These are phyloP conservation scores for Trypoxylus dichotomus DNA, from an alignment of 1,140 invertebrate genomes.

Conservation along the genomic window DNA sequence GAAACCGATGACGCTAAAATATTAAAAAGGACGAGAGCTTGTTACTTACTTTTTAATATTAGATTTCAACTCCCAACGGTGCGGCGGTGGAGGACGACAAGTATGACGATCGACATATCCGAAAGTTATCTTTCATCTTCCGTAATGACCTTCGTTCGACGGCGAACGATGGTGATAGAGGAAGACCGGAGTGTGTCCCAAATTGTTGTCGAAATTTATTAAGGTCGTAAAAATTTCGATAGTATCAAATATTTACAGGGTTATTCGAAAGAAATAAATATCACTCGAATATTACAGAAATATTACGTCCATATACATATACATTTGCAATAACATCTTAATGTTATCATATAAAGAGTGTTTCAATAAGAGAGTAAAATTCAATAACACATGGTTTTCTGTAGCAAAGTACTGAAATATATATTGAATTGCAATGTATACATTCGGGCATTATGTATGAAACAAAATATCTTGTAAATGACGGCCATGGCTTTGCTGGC, in stretches of 20 bases:
- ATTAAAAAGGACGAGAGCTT: conserved; percentile 7
- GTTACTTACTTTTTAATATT: conserved; percentile 23
- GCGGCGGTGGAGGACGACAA: neutral
- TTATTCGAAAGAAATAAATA: no score
- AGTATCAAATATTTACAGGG: neutral
- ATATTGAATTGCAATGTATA: no score
- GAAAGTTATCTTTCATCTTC: neutral
- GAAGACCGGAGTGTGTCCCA: neutral
- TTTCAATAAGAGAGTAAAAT: no score
- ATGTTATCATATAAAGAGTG: no score
- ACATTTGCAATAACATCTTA: no score
- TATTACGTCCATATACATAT: no score
- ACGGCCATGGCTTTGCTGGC: no score
- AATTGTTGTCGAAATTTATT: neutral
- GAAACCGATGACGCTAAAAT: conserved; percentile 17
- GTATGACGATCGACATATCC: neutral
- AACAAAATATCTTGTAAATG: no score
- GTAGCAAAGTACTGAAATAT: no score
- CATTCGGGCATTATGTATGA: no score
- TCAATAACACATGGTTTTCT: no score
- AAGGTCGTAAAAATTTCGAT: neutral
- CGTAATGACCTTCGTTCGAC: neutral
- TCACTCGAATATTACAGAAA: no score
- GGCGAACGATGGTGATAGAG: neutral
- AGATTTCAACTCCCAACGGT: neutral